A percentile compares a stretch with the other conserved stretches of the same genome.
Conservation (phyloP, 2,888 invertebrate genomes). For the Erpobdella octoculata region DNA sequence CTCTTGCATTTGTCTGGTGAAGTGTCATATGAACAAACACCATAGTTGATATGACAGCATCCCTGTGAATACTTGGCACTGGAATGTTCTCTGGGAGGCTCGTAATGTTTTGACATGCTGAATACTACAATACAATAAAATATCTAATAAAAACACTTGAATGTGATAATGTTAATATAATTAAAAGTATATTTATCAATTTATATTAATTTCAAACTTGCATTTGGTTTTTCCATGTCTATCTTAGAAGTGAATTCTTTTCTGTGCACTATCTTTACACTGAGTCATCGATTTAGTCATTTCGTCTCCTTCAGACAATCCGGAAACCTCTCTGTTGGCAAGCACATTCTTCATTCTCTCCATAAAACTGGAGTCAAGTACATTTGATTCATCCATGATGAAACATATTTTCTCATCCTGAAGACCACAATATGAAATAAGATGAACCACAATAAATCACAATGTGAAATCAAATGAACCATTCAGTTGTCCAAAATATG, state of each 20-base stretch:
- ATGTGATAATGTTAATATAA: constrained; percentile 58
- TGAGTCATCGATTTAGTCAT: constrained; percentile 98
- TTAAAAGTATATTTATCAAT: constrained; percentile 13
- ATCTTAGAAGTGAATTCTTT: constrained; percentile 91
- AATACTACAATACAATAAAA: constrained; percentile 64
- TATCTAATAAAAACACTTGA: no score
- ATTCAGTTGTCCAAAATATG: no score
- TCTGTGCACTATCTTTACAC: constrained; percentile 95
- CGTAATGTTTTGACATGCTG: constrained; percentile 81
- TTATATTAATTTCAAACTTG: constrained; percentile 40
- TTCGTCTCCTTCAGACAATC: constrained; percentile 71
- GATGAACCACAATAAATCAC: no score
- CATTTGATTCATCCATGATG: constrained; percentile 97
- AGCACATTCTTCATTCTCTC: constrained; percentile 97
- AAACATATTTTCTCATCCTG: constrained; percentile 98
- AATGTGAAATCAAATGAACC: no score
- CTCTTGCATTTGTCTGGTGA: constrained; percentile 81
- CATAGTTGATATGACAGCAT: constrained; percentile 95
- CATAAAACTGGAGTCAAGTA: constrained; percentile 92
- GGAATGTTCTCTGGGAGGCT: constrained; percentile 51
- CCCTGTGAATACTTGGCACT: constrained; percentile 70
- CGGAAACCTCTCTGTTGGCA: constrained; percentile 86
- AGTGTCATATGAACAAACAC: constrained; percentile 96
- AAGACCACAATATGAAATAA: no score
- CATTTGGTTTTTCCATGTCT: constrained; percentile 67